These are phyloP conservation scores for Mallotus villosus DNA, from an alignment of 2,797 vertebrate genomes.

Conservation along the genomic window DNA sequence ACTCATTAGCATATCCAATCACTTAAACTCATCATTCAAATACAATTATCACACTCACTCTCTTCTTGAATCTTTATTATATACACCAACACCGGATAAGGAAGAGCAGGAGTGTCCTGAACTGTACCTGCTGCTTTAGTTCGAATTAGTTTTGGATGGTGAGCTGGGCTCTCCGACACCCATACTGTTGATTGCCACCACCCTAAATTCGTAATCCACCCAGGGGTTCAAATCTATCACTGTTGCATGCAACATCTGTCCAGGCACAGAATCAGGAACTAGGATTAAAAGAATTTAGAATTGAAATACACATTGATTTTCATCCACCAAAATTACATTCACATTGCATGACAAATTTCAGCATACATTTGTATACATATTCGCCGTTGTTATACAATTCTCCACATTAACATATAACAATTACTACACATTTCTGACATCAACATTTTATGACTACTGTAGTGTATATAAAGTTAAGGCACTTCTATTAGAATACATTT, in stretches of 20 bases:
- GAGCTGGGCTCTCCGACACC: constrained; percentile 85
- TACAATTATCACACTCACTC: background rate
- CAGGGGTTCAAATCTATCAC: constrained; percentile 85
- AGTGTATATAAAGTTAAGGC: background rate
- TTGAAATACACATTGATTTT: constrained; percentile 45
- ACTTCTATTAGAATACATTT: background rate
- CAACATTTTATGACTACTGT: background rate
- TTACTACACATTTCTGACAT: no score
- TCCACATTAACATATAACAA: no score
- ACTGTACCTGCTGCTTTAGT: constrained; percentile 84
- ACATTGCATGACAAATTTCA: constrained; percentile 18
- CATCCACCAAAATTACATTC: constrained; percentile 20
- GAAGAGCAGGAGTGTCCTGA: constrained; percentile 35
- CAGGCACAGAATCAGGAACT: constrained; percentile 87
- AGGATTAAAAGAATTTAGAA: constrained; percentile 72
- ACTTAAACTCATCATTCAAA: constrained; percentile 1
- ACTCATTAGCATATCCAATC: background rate
- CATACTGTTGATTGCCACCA: constrained; percentile 84
- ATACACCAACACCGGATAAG: constrained; percentile 30
- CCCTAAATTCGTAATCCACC: constrained; percentile 88
- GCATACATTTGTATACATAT: background rate
- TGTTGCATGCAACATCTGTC: constrained; percentile 79
- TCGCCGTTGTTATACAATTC: no score
- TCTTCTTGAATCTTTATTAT: background rate
- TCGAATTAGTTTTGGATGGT: constrained; percentile 76